A percentile compares a stretch with the other conserved stretches of the same genome.
These are phyloP conservation scores for Agonopterix arenella DNA, from an alignment of 2,888 invertebrate species.

Conservation along the genomic window DNA sequence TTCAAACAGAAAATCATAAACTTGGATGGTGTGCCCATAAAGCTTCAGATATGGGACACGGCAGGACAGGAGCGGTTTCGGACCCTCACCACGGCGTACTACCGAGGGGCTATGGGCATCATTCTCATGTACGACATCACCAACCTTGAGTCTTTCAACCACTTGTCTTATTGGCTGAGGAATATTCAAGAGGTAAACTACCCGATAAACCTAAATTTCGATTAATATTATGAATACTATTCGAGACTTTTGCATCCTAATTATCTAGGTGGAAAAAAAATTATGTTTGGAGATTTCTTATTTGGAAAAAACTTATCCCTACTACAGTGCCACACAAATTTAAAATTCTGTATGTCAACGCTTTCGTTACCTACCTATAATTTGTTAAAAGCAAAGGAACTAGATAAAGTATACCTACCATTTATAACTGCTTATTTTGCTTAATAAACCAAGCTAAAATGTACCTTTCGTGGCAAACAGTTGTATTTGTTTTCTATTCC, in stretches of 20 bases:
- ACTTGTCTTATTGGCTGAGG: constrained; percentile 92
- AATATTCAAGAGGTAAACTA: constrained; percentile 88
- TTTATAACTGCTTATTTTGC: too few species aligned
- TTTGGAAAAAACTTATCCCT: too few species aligned
- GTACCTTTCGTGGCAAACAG: too few species aligned
- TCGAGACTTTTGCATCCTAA: not conserved
- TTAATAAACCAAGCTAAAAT: too few species aligned
- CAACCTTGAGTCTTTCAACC: constrained; percentile 92
- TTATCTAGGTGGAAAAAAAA: not conserved
- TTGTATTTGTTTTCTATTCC: too few species aligned
- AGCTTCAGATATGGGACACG: constrained; percentile 92
- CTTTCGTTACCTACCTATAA: too few species aligned
- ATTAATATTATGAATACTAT: not conserved
- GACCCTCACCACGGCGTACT: constrained; percentile 91
- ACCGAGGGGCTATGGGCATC: constrained; percentile 94
- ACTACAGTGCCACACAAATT: too few species aligned
- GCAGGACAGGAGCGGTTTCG: constrained; percentile 87
- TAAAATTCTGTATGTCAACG: too few species aligned
- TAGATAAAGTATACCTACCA: too few species aligned
- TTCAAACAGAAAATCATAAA: constrained; percentile 94
- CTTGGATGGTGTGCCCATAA: constrained; percentile 90
- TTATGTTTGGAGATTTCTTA: too few species aligned
- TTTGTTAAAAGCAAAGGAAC: too few species aligned
- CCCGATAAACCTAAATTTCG: not conserved
- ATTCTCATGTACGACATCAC: constrained; percentile 94